Evolutionary conservation across 2,888 invertebrate genomes (phyloP), one percentile per base, ranked within the genome.

Genomic region (Melipona beecheii): DNA sequence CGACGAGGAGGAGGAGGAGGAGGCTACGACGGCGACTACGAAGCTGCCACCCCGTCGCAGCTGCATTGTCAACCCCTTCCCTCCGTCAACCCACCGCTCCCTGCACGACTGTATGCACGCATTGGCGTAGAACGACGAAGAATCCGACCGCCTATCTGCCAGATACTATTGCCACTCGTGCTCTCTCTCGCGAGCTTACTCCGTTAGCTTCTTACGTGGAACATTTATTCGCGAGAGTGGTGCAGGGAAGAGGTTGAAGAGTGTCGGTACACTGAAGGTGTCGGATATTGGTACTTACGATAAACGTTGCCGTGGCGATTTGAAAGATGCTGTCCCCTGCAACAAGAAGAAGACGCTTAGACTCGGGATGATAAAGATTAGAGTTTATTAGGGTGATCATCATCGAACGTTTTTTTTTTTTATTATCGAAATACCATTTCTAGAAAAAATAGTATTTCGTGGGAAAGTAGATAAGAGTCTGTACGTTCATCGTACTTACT

Each of bases 271-370:
- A n/a, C 11, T 60, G 54, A 64, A 2, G 56, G 6, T 43, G 43
- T 43, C 9, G 43, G 43, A 31, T 24, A 3, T 4, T 49, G 50
- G 24, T 83, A 94, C 94, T 94, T 90, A 94, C 94, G 90, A 84
- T 93, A 88, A 92, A 92, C 91, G 93, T 91, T 90, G 92, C 90
- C 91, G 93, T 92, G 92, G 91, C 90, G 93, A 92, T 93, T 91
- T 90, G 89, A 90, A 92, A 92, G 92, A 91, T 92, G 93, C 90
- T 90, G 91, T 91, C 89, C 86, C 90, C 93, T 93, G 91, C 73
- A 93, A 93, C 90, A 90, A 54, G 91, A 83, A 27, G 54, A 11
- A 74, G 5, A 13, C 11, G 24, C 21, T 31, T 3, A 9, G 9
- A 36, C 36, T 6, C 36, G 9, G 1, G 43, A 43, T 9, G 43